Evolutionary conservation across 2,113 vertebrate species (phyloP).

Genomic region (Catagonus wagneri): DNA sequence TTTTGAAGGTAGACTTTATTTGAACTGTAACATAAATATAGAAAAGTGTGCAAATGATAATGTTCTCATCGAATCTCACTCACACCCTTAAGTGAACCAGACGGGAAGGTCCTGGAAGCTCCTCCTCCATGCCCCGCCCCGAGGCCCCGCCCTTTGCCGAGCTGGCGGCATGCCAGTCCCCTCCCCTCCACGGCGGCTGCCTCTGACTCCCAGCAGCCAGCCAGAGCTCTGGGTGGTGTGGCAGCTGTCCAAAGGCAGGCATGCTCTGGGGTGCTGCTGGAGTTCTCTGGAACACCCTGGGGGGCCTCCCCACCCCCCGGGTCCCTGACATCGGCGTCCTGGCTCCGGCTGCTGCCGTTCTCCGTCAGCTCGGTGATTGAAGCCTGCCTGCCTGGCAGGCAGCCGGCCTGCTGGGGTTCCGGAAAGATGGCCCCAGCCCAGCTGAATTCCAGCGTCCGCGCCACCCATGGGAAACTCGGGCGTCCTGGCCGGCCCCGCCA

Average conservation of each 20-base stretch:
- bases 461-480: constrained; percentile 54
- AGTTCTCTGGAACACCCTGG: constrained; percentile 56
- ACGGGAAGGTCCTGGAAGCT: neutral
- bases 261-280: constrained; percentile 33
- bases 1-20: neutral
- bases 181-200: neutral
- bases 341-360: constrained; percentile 1
- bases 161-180: too few species aligned
- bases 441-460: constrained; percentile 35
- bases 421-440: constrained; percentile 76
- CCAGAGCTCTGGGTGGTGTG: neutral
- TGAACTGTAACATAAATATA: neutral
- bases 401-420: constrained; percentile 68
- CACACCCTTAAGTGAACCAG: neutral
- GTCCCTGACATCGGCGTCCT: constrained; percentile 7
- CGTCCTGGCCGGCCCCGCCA: neutral
- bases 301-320: constrained; percentile 5
- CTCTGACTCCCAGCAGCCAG: neutral
- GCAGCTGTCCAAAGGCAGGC: constrained; percentile 30
- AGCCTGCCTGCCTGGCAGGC: constrained; percentile 47
- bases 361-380: constrained; percentile 49
- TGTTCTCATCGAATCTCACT: neutral
- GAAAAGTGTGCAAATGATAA: neutral
- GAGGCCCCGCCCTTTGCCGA: rapidly evolving
- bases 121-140: rapidly evolving